These are phyloP conservation scores for Falco biarmicus DNA, from an alignment of 2,797 vertebrate genomes.

Conservation along the genomic window DNA sequence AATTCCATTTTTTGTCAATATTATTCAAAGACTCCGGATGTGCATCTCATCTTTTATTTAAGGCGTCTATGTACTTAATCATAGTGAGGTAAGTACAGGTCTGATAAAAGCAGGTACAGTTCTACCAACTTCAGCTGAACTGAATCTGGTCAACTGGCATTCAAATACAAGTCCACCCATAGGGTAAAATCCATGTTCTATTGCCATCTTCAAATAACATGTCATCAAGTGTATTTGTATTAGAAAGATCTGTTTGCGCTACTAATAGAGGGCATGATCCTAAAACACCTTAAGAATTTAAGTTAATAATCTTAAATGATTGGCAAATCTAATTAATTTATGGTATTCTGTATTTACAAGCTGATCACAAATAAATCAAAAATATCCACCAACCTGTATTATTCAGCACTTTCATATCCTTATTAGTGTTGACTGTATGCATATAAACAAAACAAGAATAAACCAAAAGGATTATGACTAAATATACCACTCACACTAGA, in stretches of 20 bases:
- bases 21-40: slow-evolving; percentile 71
- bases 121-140: not conserved
- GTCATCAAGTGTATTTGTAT: not conserved
- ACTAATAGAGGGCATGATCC: not conserved
- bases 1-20: slow-evolving; percentile 67
- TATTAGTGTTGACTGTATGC: not conserved
- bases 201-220: not conserved
- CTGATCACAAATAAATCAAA: not conserved
- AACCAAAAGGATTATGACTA: not conserved
- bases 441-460: not conserved
- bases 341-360: not conserved
- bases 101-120: slow-evolving; percentile 7
- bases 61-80: slow-evolving; percentile 27
- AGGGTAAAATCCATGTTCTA: not conserved
- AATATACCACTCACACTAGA: not conserved
- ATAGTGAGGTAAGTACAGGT: not conserved
- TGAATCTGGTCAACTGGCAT: not conserved
- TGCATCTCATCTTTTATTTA: slow-evolving; percentile 77
- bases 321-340: not conserved
- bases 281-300: not conserved
- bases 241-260: not conserved
- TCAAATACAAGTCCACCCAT: not conserved
- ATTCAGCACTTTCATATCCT: not conserved
- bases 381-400: not conserved
- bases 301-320: not conserved